Evolutionary conservation across 1,140 invertebrate genomes (phyloP).

Genomic region (Neodiprion pinetum): DNA sequence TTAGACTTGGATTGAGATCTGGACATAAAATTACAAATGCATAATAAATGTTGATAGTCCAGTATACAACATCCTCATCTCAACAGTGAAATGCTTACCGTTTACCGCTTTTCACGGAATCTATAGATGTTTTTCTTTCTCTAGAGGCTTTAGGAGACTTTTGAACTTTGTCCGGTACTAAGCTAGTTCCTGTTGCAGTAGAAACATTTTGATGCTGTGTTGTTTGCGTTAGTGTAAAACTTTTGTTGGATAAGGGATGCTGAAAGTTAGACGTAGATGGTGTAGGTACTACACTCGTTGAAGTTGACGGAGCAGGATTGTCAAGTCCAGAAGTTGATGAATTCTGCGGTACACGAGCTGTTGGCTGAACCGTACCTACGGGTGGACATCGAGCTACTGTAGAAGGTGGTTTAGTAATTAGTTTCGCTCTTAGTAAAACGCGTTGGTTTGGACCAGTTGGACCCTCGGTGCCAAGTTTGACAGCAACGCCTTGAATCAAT

Average conservation of each 20-base stretch:
- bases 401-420: slow-evolving; percentile 70
- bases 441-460: slow-evolving; percentile 68
- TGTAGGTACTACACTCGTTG: slow-evolving; percentile 19
- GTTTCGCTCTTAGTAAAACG: slow-evolving; percentile 71
- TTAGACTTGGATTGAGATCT: slow-evolving; percentile 44
- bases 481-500: slow-evolving; percentile 71
- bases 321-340: slow-evolving; percentile 15
- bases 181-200: slow-evolving; percentile 12
- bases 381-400: slow-evolving; percentile 63
- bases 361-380: slow-evolving; percentile 66
- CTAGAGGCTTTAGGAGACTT: slow-evolving; percentile 47
- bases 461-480: slow-evolving; percentile 71
- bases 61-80: background rate
- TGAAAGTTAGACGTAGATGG: slow-evolving; percentile 37
- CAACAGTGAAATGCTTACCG: slow-evolving; percentile 30
- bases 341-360: slow-evolving; percentile 53
- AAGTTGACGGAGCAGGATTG: slow-evolving; percentile 40
- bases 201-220: background rate
- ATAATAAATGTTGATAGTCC: background rate
- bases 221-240: background rate
- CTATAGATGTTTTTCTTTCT: slow-evolving; percentile 46
- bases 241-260: slow-evolving; percentile 17
- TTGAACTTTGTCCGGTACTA: slow-evolving; percentile 28
- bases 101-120: slow-evolving; percentile 41
- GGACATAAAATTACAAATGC: slow-evolving; percentile 19